A percentile compares a stretch with the other conserved stretches of the same genome.
These are phyloP conservation scores for Noctua janthe DNA, from an alignment of 2,888 invertebrate species.

Conservation along the genomic window DNA sequence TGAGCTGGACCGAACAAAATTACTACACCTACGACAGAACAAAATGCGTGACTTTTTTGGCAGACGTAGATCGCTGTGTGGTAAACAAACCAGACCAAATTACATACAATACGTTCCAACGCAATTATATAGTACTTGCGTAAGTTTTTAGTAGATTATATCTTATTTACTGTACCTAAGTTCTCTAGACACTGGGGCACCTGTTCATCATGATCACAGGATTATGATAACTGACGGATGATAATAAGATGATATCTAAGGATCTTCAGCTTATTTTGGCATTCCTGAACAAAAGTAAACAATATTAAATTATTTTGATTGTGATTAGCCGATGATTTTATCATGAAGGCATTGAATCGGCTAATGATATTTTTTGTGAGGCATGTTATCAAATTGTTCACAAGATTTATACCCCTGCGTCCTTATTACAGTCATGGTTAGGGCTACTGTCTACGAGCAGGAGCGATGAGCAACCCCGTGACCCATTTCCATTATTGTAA, in stretches of 20 bases:
- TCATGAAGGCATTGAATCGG: not conserved
- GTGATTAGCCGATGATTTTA: not conserved
- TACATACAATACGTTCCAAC: slow-evolving; percentile 43
- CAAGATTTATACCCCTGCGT: not conserved
- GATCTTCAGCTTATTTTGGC: slow-evolving; percentile 8
- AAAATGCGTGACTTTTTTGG: slow-evolving; percentile 68
- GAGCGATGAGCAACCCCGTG: slow-evolving; percentile 77
- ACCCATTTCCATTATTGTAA: slow-evolving; percentile 83
- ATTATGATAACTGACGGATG: not conserved
- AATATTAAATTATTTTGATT: not conserved
- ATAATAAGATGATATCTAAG: not conserved
- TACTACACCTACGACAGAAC: slow-evolving; percentile 54
- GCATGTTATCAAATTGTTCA: not conserved
- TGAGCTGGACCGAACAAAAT: slow-evolving; percentile 36
- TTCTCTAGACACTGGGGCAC: not conserved
- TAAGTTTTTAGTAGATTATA: slow-evolving; percentile 51
- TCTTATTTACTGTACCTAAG: not conserved
- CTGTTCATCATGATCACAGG: not conserved
- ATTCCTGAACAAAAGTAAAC: not conserved
- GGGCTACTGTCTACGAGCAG: slow-evolving; percentile 13
- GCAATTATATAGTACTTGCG: slow-evolving; percentile 47
- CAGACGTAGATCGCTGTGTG: slow-evolving; percentile 60
- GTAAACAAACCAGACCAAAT: slow-evolving; percentile 65
- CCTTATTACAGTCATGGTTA: slow-evolving; percentile 14
- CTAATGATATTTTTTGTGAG: slow-evolving; percentile 8